phyloP scores from a whole-genome alignment of 2,888 invertebrate species.

The Cryptocephalus primarius region DNA sequence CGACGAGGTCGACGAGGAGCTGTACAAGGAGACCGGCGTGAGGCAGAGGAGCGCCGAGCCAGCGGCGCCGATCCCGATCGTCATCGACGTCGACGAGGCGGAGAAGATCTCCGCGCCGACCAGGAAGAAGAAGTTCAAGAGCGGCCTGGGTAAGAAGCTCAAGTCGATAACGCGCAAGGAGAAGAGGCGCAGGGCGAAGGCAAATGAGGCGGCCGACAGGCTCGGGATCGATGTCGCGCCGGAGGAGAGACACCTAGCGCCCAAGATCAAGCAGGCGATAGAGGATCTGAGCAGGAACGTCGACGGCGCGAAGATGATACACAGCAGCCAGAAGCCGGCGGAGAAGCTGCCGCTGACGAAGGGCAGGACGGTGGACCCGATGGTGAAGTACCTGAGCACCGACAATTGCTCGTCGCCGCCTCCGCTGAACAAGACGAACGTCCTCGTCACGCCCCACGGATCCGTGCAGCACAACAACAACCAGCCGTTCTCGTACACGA shows the following conservation, averaged over 20 bases:
- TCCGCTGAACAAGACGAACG: constrained; percentile 46
- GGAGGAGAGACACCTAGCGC: constrained; percentile 9
- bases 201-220: constrained; percentile 14
- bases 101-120: constrained; percentile 28
- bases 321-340: constrained; percentile 61
- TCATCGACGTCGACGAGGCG: constrained; percentile 35
- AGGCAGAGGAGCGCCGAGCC: constrained; percentile 8
- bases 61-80: constrained; percentile 24
- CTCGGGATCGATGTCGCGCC: background rate
- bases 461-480: constrained; percentile 58
- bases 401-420: constrained; percentile 59
- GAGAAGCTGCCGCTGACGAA: constrained; percentile 58
- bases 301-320: constrained; percentile 48
- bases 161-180: constrained; percentile 21
- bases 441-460: constrained; percentile 47
- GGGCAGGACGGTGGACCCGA: constrained; percentile 63
- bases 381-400: constrained; percentile 64
- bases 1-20: constrained; percentile 29
- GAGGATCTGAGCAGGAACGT: constrained; percentile 38
- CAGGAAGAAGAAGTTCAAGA: constrained; percentile 18
- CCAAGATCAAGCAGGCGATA: constrained; percentile 42
- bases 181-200: constrained; percentile 16
- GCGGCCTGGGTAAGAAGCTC: constrained; percentile 22
- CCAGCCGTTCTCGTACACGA: constrained; percentile 73
- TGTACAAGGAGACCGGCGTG: constrained; percentile 30